Conservation (phyloP, 2,113 vertebrate species). For the Coreoperca whiteheadi region DNA sequence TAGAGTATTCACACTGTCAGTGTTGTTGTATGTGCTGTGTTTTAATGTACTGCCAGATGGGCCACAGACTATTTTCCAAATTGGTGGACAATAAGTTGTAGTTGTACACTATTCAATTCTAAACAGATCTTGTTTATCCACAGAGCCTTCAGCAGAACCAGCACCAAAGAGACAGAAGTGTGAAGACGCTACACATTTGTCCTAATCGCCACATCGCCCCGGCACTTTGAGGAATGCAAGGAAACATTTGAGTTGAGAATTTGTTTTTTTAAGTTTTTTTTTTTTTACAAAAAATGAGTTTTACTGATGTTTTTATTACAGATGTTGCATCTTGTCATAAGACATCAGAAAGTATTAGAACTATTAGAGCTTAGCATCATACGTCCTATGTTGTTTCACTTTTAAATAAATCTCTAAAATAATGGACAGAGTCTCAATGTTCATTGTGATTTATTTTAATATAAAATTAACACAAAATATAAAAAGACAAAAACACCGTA, state of each 20-base stretch:
- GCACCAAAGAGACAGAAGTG: conserved; percentile 87
- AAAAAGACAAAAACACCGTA: conserved; percentile 22
- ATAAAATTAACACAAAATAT: conserved; percentile 54
- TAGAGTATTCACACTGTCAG: neutral
- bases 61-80: neutral
- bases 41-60: neutral
- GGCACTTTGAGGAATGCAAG: neutral
- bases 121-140: conserved; percentile 6
- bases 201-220: neutral
- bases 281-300: neutral
- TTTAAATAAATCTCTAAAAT: conserved; percentile 62
- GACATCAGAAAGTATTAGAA: conserved; percentile 4
- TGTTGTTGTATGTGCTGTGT: too few relatives aligned
- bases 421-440: neutral
- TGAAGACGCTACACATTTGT: conserved; percentile 61
- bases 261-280: neutral
- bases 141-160: conserved; percentile 85
- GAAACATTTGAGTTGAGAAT: neutral
- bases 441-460: conserved; percentile 66
- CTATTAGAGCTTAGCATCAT: neutral
- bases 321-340: conserved; percentile 15
- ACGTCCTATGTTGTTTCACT: conserved; percentile 2
- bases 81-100: neutral
- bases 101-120: neutral
- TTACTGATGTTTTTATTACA: conserved; percentile 27